phyloP scores from a whole-genome alignment of 2,888 invertebrate species.

The Spatulosminthurus flaviceps region DNA sequence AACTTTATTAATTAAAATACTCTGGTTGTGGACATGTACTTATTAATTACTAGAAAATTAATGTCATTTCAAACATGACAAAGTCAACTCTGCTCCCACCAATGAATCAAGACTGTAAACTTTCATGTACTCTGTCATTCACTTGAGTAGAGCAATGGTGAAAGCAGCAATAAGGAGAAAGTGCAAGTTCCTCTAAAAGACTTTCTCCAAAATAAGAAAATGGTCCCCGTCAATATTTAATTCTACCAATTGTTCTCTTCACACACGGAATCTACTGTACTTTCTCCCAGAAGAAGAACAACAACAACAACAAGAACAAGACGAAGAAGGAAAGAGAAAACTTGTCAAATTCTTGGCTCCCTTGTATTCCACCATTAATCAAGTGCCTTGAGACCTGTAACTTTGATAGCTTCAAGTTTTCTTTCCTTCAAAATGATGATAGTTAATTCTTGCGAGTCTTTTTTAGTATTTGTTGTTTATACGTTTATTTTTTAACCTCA shows the following conservation, averaged over 20 bases:
- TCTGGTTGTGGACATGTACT: constrained; percentile 8
- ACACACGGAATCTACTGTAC: neutral
- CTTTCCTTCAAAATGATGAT: neutral
- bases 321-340: too few species aligned
- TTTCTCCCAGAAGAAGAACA: constrained; percentile 10
- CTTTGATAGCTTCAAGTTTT: neutral
- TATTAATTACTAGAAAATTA: constrained; percentile 2
- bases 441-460: too few species aligned
- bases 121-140: too few species aligned
- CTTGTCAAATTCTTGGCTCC: constrained; percentile 15
- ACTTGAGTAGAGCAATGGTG: too few species aligned
- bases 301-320: too few species aligned
- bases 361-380: neutral
- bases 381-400: neutral
- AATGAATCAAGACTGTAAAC: too few species aligned
- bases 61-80: neutral
- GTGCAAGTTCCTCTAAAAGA: neutral
- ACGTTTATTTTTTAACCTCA: too few species aligned
- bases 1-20: constrained; percentile 14
- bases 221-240: neutral
- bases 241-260: neutral
- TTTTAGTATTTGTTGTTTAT: too few species aligned
- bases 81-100: too few species aligned
- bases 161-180: too few species aligned
- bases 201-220: neutral